Evolutionary conservation across 2,113 vertebrate species (phyloP).

Genomic region (Pagrus major): DNA sequence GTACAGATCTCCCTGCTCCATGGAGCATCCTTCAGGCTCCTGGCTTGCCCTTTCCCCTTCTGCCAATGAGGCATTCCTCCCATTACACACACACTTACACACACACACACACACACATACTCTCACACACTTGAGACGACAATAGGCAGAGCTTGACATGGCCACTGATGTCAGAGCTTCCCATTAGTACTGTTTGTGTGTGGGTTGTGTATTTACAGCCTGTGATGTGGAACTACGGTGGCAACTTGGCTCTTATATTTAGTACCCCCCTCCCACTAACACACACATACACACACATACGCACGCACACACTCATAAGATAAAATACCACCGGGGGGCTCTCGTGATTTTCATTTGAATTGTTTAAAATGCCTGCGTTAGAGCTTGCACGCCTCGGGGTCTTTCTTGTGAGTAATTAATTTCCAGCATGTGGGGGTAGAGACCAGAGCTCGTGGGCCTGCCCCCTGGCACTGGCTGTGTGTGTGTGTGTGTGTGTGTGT

Average conservation of each 20-base stretch:
- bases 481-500: constrained; percentile 21
- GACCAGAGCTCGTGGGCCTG: constrained; percentile 72
- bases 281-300: not conserved
- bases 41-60: constrained; percentile 18
- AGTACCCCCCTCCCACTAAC: not conserved
- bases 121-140: constrained; percentile 28
- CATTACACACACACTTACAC: not conserved
- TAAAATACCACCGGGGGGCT: constrained; percentile 60
- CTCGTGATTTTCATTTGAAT: constrained; percentile 76
- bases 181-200: constrained; percentile 26
- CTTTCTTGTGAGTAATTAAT: constrained; percentile 83
- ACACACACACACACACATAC: constrained; percentile 8
- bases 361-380: constrained; percentile 76
- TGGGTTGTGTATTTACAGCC: constrained; percentile 22
- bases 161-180: constrained; percentile 51
- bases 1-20: constrained; percentile 12
- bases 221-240: constrained; percentile 12
- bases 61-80: constrained; percentile 16
- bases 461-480: constrained; percentile 59
- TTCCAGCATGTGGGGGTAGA: constrained; percentile 77
- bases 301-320: constrained; percentile 16
- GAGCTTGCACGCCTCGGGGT: constrained; percentile 72
- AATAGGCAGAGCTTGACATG: constrained; percentile 44
- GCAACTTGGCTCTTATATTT: constrained; percentile 43
- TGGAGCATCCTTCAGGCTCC: constrained; percentile 17